A percentile compares a stretch with the other conserved stretches of the same genome.
phyloP scores from a whole-genome alignment of 2,888 invertebrate species.

The Mycalesis mineus region DNA sequence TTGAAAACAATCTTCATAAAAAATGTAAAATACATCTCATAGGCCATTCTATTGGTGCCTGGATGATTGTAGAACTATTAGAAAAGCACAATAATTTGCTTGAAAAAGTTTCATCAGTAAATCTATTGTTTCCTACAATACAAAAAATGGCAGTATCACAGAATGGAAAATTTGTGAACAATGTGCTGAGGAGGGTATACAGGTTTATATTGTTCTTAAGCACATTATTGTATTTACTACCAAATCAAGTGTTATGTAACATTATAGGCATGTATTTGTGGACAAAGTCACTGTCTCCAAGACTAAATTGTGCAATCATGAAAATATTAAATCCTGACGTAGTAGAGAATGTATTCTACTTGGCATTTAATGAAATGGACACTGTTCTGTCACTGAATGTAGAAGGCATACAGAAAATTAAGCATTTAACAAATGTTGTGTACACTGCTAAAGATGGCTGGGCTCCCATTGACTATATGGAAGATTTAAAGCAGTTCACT shows the following conservation, averaged over 20 bases:
- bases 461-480: constrained; percentile 86
- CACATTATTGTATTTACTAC: constrained; percentile 70
- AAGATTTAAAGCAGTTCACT: constrained; percentile 73
- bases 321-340: constrained; percentile 79
- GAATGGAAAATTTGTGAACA: constrained; percentile 85
- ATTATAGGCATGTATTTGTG: constrained; percentile 78
- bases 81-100: constrained; percentile 76
- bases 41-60: constrained; percentile 94
- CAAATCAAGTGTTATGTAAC: constrained; percentile 65
- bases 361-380: constrained; percentile 90
- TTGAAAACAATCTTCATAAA: constrained; percentile 84
- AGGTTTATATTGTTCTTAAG: constrained; percentile 52
- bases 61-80: constrained; percentile 87
- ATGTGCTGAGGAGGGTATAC: constrained; percentile 68
- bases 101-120: constrained; percentile 78
- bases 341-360: constrained; percentile 80
- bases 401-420: constrained; percentile 81
- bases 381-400: constrained; percentile 82
- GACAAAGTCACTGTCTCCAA: constrained; percentile 67
- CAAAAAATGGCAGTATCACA: constrained; percentile 87
- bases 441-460: constrained; percentile 90
- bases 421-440: constrained; percentile 78
- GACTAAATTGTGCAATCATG: constrained; percentile 68
- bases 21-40: constrained; percentile 87
- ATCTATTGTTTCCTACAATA: constrained; percentile 91